Base-by-base conservation (phyloP, 1,140 invertebrate species). In the Drosophila tani region DNA sequence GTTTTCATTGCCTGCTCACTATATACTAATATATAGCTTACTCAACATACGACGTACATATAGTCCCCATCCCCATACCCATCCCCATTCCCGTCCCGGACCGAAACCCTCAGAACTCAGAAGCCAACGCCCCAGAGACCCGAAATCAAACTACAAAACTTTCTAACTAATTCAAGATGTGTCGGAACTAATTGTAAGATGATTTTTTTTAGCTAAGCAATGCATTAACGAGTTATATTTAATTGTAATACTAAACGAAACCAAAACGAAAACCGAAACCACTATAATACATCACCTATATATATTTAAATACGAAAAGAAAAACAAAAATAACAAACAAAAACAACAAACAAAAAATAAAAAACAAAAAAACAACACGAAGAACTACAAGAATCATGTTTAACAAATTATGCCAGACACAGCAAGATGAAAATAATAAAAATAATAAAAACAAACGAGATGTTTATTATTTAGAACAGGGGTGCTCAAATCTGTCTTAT, bases 121-220 rank as follows among this genome's bases (percentile, higher is more conserved):
- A 32, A 55, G 1, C 50, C 41, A 59, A 43, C 11, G 27, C 27
- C 19, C 29, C 32, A 49, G 12, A 50, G 40, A 50, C 43, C 50
- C 65, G 49, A 53, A 65, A 63, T 50, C 17, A 53, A 70, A 71
- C 74, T 38, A 70, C 35, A 47, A 65, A 68, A 66, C 58, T 77
- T 74, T 83, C 50, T 55, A 70, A 67, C 68, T 88, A 87, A 81
- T 81, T 84, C 62, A 84, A 83, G 59, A 75, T 88, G 84, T 87
- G 84, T 88, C 69, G 73, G 59, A 88, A 88, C 81, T 87, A 87
- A 84, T 68, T 88, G 49, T 87, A 87, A 87, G 84, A 74, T 51
- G 69, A 84, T 87, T 87, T 87, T 87, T 87, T 87, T 87, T 87
- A 87, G 84, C 84, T 87, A 88, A 88, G 81, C 81, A 87, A 87